Evolutionary conservation across 2,797 vertebrate species (phyloP).

Genomic region (Pangasius macronema): DNA sequence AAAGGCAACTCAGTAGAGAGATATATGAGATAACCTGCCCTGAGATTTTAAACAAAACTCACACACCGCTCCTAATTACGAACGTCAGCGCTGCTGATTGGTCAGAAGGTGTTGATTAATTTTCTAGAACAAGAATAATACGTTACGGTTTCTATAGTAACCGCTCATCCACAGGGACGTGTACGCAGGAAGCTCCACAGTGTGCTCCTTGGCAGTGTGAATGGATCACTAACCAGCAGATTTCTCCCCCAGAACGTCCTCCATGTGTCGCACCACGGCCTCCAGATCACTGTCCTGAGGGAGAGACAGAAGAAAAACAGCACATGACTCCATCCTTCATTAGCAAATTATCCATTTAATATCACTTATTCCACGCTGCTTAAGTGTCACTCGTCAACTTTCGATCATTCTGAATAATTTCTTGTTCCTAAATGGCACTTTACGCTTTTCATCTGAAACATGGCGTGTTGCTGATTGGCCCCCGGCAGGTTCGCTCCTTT

Average conservation of each 20-base stretch:
- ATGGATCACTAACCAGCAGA: background rate
- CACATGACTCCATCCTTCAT: background rate
- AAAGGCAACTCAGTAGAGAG: background rate
- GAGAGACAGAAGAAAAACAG: background rate
- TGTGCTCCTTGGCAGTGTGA: background rate
- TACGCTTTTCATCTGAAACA: background rate
- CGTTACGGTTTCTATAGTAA: background rate
- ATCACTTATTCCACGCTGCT: too few relatives aligned
- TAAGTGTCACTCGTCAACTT: background rate
- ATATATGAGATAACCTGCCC: background rate
- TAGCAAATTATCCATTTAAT: too few relatives aligned
- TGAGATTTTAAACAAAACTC: background rate
- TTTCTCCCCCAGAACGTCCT: constrained; percentile 63
- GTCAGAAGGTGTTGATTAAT: background rate
- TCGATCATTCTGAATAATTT: background rate
- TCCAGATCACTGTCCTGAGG: constrained; percentile 56
- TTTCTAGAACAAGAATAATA: background rate
- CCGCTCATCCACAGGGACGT: background rate
- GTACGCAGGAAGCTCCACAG: background rate
- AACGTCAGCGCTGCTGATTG: background rate
- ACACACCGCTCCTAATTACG: background rate
- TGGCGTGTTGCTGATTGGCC: background rate
- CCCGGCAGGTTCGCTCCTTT: too few relatives aligned
- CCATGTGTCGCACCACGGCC: constrained; percentile 68
- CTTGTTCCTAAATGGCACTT: background rate